Percentiles rank a stretch among this genome's conserved stretches.
phyloP scores from a whole-genome alignment of 2,113 vertebrate species.

The Rhagologus leucostigma region DNA sequence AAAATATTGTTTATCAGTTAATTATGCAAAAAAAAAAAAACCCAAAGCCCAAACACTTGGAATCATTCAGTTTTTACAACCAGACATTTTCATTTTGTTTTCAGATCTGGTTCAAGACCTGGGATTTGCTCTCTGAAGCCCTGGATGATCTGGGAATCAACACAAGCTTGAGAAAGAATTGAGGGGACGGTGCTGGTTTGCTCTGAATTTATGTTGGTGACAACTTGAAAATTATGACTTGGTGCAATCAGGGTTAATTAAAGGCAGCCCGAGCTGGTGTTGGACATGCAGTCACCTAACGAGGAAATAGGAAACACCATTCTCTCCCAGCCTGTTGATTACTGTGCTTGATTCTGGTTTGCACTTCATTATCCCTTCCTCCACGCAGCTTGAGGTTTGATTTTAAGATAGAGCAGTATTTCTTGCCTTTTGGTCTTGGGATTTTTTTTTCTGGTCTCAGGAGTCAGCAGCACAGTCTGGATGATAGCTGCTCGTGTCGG shows the following conservation, averaged over 20 bases:
- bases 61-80: neutral
- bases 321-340: neutral
- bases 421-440: neutral
- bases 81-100: neutral
- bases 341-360: neutral
- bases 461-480: neutral
- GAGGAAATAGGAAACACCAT: neutral
- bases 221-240: neutral
- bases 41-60: neutral
- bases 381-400: neutral
- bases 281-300: neutral
- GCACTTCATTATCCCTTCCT: neutral
- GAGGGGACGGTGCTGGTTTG: neutral
- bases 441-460: neutral
- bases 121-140: neutral
- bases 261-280: neutral
- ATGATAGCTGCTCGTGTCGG: rapidly evolving
- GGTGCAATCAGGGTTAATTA: neutral
- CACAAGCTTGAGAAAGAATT: neutral
- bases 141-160: neutral
- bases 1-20: neutral
- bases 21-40: neutral
- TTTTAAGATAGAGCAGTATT: neutral
- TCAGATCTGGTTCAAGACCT: neutral
- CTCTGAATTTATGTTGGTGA: neutral